Base-by-base conservation (phyloP, 2,113 vertebrate genomes). In the Paedocypris sp. region DNA sequence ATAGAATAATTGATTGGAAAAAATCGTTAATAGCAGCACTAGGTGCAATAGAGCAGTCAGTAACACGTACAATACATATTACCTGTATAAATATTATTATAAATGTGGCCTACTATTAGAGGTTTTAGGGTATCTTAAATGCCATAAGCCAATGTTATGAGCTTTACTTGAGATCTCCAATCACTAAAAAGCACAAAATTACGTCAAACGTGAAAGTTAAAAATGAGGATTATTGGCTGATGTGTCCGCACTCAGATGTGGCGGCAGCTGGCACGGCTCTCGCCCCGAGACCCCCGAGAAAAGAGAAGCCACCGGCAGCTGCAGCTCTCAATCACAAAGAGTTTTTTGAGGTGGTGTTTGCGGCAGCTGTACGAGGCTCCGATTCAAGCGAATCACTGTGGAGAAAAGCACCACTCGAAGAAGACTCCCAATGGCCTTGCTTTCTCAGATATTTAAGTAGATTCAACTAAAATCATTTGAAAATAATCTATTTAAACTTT, bases 221-320 rank as follows among this genome's bases (percentile, higher is more conserved):
- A 18, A 41, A 36, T 19, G 53, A 36, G 12, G 20, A 31, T 43
- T 4, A 29, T 31, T 22, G 23, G 52, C 36, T 56, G 52, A 56
- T 56, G 15, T n/a, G n/a, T n/a, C 3, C 36, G 25, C 11, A 22
- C 22, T 53, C 51, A 53, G 51, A 53, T 53, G 52, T 41, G 53
- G 11, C 39, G 26, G 39, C 53, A 58, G 53, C 53, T 58, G 53
- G 25, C 38, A 42, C 43, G 39, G 39, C 39, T 58, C 53, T 58
- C 39, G 31, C 20, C 43, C 53, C 41, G 23, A 56, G 52, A 26
- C 13, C 51, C 35, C 23, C 13, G 25, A 2, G 39, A 43, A 16
- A 19, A 51, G 48, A 2, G 26, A 43, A 31, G 53, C 53, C 53
- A 58, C 39, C 38, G 39, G 53, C 53, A 58, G 33, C 35, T 46